Evolutionary conservation across 2,113 vertebrate species (phyloP), one percentile per base, ranked within the genome.

Genomic region (Clupea harengus): DNA sequence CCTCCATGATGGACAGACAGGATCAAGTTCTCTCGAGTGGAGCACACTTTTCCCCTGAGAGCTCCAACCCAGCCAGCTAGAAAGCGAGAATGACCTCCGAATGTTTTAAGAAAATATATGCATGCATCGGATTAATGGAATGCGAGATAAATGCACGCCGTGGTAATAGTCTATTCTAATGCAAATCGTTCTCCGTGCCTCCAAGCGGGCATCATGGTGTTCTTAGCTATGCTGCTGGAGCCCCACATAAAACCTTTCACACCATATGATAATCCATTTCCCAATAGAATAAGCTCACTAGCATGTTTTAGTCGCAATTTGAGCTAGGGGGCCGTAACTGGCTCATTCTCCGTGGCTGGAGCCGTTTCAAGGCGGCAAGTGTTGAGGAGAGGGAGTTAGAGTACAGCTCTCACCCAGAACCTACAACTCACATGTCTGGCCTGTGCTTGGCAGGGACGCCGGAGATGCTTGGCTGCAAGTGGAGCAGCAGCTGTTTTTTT

Each of bases 401-500:
- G 54, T 20, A 6, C 80, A 54, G 20, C 78, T 84, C 52, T 85
- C 83, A 45, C 47, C 83, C 45, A 52, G 64, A 81, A 81, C 54
- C 54, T 20, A 57, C 18, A 60, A 20, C 3, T 46, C 86, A 81
- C 88, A 84, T 88, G 54, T 22, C 54, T 60, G 54, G 54, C 54
- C 52, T 6, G 20, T 20, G 20, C 54, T 60, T 60, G 54, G 84
- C 50, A 87, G 83, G 90, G 22, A 86, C 88, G 88, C 75, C 89
- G 84, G 39, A 84, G 91, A 89, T 84, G 87, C 32, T 89, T 13
- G 57, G 64, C 90, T 88, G 92, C 90, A 82, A 93, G 92, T 39
- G 93, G 91, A 93, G 90, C 91, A 93, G 90, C 93, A 94, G 93
- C 94, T 94, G 93, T 91, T 93, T 92, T 92, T 92, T 86, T 89